phyloP scores from a whole-genome alignment of 1,140 invertebrate genomes.

The Macrostomum lignano region DNA sequence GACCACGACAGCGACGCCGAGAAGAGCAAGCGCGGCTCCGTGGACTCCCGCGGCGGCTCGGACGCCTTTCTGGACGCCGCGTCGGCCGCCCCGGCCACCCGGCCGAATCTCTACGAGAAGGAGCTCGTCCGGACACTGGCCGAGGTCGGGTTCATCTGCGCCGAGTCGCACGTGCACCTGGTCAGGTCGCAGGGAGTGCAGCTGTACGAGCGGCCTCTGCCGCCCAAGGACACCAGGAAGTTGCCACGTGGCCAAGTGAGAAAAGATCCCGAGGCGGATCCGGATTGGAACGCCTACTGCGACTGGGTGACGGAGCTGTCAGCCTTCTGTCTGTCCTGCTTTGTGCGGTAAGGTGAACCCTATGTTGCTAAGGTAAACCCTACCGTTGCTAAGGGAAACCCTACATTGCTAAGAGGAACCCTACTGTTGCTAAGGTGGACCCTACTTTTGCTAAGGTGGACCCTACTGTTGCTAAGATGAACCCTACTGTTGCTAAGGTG shows the following conservation, averaged over 20 bases:
- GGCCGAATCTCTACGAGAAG: constrained; percentile 12
- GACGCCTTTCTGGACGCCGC: constrained; percentile 7
- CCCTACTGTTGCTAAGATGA: too few species aligned
- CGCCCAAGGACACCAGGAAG: constrained; percentile 21
- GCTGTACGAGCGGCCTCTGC: constrained; percentile 19
- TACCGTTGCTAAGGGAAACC: too few species aligned
- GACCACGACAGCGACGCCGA: not conserved
- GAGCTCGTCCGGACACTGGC: constrained; percentile 20
- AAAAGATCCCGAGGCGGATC: constrained; percentile 21
- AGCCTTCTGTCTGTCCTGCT: too few species aligned
- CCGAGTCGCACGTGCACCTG: too few species aligned
- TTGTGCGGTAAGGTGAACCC: too few species aligned
- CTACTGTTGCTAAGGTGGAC: too few species aligned
- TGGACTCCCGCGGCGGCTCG: not conserved
- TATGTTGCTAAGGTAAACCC: too few species aligned
- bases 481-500: too few species aligned
- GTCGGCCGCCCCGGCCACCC: constrained; percentile 1
- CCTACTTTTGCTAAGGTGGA: too few species aligned
- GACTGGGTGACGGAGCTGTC: too few species aligned
- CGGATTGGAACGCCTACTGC: constrained; percentile 25
- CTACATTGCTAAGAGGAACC: too few species aligned
- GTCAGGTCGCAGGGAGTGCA: constrained; percentile 18
- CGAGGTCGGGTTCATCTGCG: constrained; percentile 23
- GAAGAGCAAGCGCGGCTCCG: not conserved
- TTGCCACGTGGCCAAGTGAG: constrained; percentile 17